phyloP scores from a whole-genome alignment of 2,797 vertebrate genomes.

The Sebastes miniatus region DNA sequence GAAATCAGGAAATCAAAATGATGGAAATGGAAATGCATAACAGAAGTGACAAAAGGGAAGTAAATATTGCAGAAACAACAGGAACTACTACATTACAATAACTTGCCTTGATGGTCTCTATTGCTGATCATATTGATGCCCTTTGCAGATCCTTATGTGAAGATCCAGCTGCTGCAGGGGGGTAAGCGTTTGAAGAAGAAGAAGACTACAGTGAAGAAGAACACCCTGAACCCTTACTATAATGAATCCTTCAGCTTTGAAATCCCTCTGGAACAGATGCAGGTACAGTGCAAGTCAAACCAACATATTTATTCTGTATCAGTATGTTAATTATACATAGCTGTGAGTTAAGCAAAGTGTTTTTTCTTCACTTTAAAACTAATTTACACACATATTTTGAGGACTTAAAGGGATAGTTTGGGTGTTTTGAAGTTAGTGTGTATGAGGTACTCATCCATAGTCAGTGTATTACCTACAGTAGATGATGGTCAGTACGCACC shows the following conservation, averaged over 20 bases:
- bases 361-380: not conserved
- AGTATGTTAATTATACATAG: not conserved
- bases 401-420: too few species aligned
- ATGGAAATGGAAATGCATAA: not conserved
- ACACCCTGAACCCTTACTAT: slow-evolving; percentile 97
- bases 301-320: not conserved
- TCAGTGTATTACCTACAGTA: too few species aligned
- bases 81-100: not conserved
- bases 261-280: slow-evolving; percentile 98
- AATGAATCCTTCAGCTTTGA: slow-evolving; percentile 99
- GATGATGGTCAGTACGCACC: too few species aligned
- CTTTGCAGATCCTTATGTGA: slow-evolving; percentile 94
- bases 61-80: not conserved
- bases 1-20: not conserved
- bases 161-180: slow-evolving; percentile 97
- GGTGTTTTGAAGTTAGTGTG: too few species aligned
- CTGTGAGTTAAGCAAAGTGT: not conserved
- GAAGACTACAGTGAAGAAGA: slow-evolving; percentile 99
- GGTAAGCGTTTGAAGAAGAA: slow-evolving; percentile 99
- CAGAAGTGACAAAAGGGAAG: not conserved
- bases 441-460: too few species aligned
- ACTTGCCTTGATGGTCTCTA: not conserved
- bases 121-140: not conserved
- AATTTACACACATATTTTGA: not conserved
- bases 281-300: slow-evolving; percentile 80